Base-by-base conservation (phyloP, 2,888 invertebrate genomes). In the Uloborus plumipes region DNA sequence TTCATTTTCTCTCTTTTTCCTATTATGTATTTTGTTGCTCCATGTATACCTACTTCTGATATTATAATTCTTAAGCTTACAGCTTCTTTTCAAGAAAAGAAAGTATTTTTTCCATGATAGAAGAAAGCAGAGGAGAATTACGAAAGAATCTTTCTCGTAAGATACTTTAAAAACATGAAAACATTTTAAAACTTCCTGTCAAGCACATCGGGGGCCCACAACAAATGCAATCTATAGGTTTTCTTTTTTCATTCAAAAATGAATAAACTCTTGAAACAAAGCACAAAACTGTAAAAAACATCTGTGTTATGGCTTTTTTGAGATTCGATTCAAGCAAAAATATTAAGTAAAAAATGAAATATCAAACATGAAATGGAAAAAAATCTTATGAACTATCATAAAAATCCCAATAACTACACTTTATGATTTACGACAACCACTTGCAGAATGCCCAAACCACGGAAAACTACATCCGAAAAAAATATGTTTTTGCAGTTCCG, bases 321-420 rank as follows among this genome's bases (percentile, higher is more conserved):
- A 39, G 39, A 39, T 39, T 39, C 39, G 39, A 39, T 39, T 39
- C 39, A 39, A 39, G 39, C 9, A 39, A 39, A 39, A 39, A 39
- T 39, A 39, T 39, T 39, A 39, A 39, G 39, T 55, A 70, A 70
- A 76, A 66, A 75, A 66, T 62, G 53, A 61, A 26, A 77, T 51
- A 67, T 64, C 70, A 65, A 74, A 65, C 74, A 74, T n/a, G 55
- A 65, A 58, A 50, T 18, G 64, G 50, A 61, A 77, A 65, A 72
- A 72, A 66, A 39, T 15, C 58, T 73, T 62, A 79, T 79, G 72
- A 79, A 79, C 72, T 73, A 73, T 66, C 58, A 79, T 79, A 79
- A 79, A 79, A 79, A 59, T 47, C 59, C 79, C 79, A 79, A 79
- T 79, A 79, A 79, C 79, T 79, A 79, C 73, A 79, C 79, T 79